Percentiles rank a stretch among this genome's conserved stretches.
These are phyloP conservation scores for Sceliomorpha sp. DNA, from an alignment of 2,888 invertebrate genomes.

Conservation along the genomic window DNA sequence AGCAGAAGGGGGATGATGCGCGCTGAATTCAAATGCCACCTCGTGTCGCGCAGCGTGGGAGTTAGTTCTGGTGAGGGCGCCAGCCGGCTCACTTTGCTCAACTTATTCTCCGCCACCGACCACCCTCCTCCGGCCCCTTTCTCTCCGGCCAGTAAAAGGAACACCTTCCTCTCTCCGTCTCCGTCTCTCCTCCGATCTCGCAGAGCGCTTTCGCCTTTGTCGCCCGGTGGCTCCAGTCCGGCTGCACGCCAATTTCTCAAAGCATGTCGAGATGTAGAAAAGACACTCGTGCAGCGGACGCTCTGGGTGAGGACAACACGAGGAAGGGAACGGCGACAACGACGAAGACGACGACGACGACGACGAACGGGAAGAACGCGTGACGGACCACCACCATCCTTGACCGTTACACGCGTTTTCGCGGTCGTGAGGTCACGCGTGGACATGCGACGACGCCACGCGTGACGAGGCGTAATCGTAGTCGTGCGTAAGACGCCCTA, in stretches of 20 bases:
- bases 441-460: conserved; percentile 26
- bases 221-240: conserved; percentile 8
- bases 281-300: no score
- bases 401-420: conserved; percentile 26
- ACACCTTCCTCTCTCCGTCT: conserved; percentile 36
- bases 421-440: conserved; percentile 18
- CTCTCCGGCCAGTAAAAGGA: conserved; percentile 11
- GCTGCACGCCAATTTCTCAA: conserved; percentile 19
- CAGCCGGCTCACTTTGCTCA: conserved; percentile 76
- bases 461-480: conserved; percentile 1
- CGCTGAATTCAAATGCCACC: conserved; percentile 58
- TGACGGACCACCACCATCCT: conserved; percentile 30
- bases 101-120: conserved; percentile 64
- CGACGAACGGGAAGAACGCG: no score
- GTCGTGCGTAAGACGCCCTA: no score
- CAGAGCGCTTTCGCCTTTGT: conserved; percentile 9
- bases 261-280: conserved; percentile 2
- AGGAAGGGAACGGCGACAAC: no score
- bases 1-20: conserved; percentile 49
- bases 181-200: conserved; percentile 56
- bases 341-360: no score
- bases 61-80: conserved; percentile 79
- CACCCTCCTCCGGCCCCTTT: conserved; percentile 45
- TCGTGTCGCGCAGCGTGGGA: conserved; percentile 77
- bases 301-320: no score